A percentile compares a stretch with the other conserved stretches of the same genome.
phyloP scores from a whole-genome alignment of 2,797 vertebrate species.

The Echeneis naucrates region DNA sequence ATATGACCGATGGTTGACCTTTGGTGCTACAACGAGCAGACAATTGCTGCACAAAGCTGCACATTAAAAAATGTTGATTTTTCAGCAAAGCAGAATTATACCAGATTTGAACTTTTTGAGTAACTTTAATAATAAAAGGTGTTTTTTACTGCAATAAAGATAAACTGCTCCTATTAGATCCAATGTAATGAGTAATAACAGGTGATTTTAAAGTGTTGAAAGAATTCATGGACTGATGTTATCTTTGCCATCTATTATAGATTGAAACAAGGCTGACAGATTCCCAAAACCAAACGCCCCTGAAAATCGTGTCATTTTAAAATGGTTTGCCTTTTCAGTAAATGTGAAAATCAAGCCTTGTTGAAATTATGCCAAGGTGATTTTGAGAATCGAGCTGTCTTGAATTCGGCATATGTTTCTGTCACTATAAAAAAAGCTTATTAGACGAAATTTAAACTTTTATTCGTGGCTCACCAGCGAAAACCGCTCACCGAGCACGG shows the following conservation, averaged over 20 bases:
- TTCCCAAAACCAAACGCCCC: background rate
- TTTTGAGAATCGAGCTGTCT: fast-evolving
- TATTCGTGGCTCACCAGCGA: background rate
- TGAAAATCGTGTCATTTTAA: background rate
- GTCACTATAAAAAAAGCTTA: background rate
- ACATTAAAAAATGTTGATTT: too few species aligned
- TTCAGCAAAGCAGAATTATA: background rate
- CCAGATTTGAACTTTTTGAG: background rate
- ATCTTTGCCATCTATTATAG: background rate
- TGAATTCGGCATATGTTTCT: background rate
- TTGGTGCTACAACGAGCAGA: too few species aligned
- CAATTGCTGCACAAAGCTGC: too few species aligned
- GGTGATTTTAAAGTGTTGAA: background rate
- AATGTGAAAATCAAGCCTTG: fast-evolving
- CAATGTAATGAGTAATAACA: background rate
- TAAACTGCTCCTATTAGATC: background rate
- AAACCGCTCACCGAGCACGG: too few species aligned
- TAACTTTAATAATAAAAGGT: background rate
- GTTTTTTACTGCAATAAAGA: background rate
- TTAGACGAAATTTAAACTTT: background rate
- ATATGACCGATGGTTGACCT: background rate
- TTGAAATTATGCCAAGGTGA: fast-evolving
- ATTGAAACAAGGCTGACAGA: too few species aligned
- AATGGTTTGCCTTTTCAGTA: fast-evolving
- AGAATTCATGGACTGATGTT: background rate